These are phyloP conservation scores for Poliocrania exsul DNA, from an alignment of 2,797 vertebrate genomes.

Conservation along the genomic window DNA sequence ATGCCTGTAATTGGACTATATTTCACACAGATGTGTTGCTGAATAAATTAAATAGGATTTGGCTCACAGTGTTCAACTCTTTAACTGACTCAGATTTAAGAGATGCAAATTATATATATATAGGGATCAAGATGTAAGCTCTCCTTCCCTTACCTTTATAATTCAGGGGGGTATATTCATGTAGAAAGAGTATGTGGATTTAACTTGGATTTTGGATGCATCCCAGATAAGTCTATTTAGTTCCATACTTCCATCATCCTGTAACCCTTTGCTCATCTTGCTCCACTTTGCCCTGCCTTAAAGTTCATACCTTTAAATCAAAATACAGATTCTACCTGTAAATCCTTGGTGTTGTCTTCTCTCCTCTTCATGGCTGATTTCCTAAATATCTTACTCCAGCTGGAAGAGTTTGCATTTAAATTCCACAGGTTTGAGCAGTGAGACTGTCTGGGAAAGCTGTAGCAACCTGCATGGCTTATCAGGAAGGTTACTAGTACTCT, in stretches of 20 bases:
- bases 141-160: not conserved
- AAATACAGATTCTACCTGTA: not conserved
- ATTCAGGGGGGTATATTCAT: not conserved
- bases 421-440: not conserved
- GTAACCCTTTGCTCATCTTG: not conserved
- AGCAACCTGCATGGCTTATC: fast-evolving
- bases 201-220: not conserved
- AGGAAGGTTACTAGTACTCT: fast-evolving
- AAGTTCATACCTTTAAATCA: not conserved
- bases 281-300: not conserved
- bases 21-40: constrained; percentile 55
- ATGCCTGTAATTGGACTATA: constrained; percentile 55
- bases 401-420: not conserved
- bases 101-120: not conserved
- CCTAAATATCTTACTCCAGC: not conserved
- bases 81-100: not conserved
- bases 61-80: not conserved
- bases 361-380: not conserved
- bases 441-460: not conserved
- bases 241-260: not conserved
- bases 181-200: not conserved
- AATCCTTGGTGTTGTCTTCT: not conserved
- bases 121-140: not conserved
- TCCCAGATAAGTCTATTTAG: not conserved
- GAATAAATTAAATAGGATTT: constrained; percentile 52